Evolutionary conservation across 35 echinoderm and acorn worm genomes (phyloP).

Genomic region (Lytechinus pictus): DNA sequence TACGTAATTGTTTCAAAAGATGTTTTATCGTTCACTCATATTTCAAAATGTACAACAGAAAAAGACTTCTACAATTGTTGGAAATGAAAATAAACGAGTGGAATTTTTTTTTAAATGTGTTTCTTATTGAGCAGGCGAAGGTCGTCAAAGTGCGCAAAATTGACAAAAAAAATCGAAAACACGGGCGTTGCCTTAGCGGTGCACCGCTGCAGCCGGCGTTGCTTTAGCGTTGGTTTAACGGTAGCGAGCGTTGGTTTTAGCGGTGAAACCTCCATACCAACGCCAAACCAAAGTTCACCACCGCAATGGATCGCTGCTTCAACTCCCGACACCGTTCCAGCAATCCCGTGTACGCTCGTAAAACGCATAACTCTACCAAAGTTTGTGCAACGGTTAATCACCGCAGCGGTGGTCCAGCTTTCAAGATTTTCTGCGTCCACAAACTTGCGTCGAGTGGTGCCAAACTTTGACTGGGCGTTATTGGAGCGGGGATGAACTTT

Average conservation of each 20-base stretch:
- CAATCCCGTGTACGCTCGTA: conserved; percentile 41
- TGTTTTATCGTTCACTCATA: too few relatives aligned
- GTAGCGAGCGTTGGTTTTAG: conserved; percentile 31
- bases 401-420: background rate
- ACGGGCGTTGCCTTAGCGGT: conserved; percentile 40
- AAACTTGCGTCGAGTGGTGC: too few relatives aligned
- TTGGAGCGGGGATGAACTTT: background rate
- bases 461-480: too few relatives aligned
- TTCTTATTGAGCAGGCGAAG: too few relatives aligned
- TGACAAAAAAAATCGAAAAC: background rate
- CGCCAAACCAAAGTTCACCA: conserved; percentile 39
- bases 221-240: conserved; percentile 37
- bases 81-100: too few relatives aligned
- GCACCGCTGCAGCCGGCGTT: conserved; percentile 36
- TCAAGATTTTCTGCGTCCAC: too few relatives aligned
- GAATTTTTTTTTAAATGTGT: too few relatives aligned
- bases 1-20: too few relatives aligned
- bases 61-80: too few relatives aligned
- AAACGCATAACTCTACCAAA: conserved; percentile 24
- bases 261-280: conserved; percentile 1
- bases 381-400: conserved; percentile 40
- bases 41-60: too few relatives aligned
- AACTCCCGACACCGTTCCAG: conserved; percentile 40
- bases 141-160: too few relatives aligned
- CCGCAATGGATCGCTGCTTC: conserved; percentile 34